Base-by-base conservation (phyloP, 2,113 vertebrate genomes). In the Neomonachus schauinslandi region DNA sequence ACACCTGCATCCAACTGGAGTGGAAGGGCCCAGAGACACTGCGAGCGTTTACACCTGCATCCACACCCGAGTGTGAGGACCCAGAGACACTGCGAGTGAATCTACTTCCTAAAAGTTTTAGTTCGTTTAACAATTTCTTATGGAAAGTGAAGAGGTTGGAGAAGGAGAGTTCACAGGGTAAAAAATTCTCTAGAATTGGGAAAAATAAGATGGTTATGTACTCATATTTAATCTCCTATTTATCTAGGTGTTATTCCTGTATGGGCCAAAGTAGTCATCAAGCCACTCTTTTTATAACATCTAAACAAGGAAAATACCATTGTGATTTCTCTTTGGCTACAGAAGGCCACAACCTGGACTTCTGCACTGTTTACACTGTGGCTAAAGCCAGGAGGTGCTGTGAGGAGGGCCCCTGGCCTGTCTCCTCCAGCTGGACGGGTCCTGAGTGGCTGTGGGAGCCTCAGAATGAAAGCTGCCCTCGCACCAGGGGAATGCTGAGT, bases 131-230 rank as follows among this genome's bases (percentile, higher is more conserved):
- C 18, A n/a, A 5, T 67, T 67, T 51, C 42, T 7, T 26, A 24
- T 8, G 46, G 21, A 26, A 24, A 18, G 46, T n/a, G 31, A 51
- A 24, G 7, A 3, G 3, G 36, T 7, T 53, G 21, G 9, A 5
- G 12, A 49, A 7, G 5, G 28, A 5, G 7, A 69, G 81, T 42
- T 46, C 36, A 83, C 4, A 15, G 4, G 33, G 2, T 18, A 26
- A 24, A 26, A 24, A 42, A 42, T 31, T 19, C 31, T 49, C 21
- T 53, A 24, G 63, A n/a, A 18, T 15, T 36, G 7, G 31, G 18
- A 16, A 51, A n/a, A 69, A 26, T n/a, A 14, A 33, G 46, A 11
- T 2, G 5, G 7, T 2, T 10, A 5, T 2, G 4, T 24, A 8
- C 31, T 86, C 42, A 33, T 51, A 15, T 51, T 28, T 26, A 31